Conservation (phyloP, 2,797 vertebrate genomes). For the Antennarius maculatus region DNA sequence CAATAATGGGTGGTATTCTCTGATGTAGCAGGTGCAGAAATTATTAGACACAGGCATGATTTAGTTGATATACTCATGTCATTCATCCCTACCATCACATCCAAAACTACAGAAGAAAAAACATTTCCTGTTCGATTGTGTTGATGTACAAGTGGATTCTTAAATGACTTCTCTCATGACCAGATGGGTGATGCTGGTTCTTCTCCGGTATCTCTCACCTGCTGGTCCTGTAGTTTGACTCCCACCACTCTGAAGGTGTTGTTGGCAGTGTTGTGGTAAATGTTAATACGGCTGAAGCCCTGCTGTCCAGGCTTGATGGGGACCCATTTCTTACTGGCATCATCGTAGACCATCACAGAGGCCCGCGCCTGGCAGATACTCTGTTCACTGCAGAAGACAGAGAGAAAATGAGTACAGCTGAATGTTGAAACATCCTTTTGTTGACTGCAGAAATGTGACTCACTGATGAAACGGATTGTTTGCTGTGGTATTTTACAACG, state of each 20-base stretch:
- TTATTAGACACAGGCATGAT: too few species aligned
- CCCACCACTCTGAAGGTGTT: conserved; percentile 91
- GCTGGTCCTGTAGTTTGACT: conserved; percentile 98
- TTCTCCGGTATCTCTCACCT: conserved; percentile 78
- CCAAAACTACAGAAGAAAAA: too few species aligned
- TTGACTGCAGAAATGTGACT: not conserved
- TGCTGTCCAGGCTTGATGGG: conserved; percentile 98
- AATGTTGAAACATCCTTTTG: not conserved
- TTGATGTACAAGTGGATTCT: too few species aligned
- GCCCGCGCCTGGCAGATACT: conserved; percentile 99
- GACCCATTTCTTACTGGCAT: conserved; percentile 99
- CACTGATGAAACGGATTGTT: not conserved
- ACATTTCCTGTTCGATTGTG: too few species aligned
- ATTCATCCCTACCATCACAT: too few species aligned
- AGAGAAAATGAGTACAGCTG: not conserved
- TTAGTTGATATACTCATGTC: too few species aligned
- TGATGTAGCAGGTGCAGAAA: too few species aligned
- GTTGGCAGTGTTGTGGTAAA: conserved; percentile 95
- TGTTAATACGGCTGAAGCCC: conserved; percentile 99
- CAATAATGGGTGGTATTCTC: too few species aligned
- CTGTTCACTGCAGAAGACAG: conserved; percentile 87
- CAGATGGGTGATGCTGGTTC: too few species aligned
- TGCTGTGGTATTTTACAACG: not conserved
- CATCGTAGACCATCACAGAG: conserved; percentile 99
- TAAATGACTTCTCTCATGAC: too few species aligned